phyloP scores from a whole-genome alignment of 2,113 vertebrate species.

The Stigmatopora argus region DNA sequence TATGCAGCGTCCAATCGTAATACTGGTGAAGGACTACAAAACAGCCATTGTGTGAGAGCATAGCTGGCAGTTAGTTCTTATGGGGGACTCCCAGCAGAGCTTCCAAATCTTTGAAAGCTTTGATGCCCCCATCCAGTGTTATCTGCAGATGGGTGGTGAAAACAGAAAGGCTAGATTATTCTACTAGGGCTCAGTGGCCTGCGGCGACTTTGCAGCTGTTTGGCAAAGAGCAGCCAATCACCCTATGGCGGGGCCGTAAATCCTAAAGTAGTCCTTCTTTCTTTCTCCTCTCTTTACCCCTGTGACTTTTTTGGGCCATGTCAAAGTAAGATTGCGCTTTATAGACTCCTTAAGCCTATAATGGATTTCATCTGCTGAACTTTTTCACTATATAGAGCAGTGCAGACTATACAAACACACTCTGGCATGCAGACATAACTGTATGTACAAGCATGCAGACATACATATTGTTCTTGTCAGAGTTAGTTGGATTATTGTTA shows the following conservation, averaged over 20 bases:
- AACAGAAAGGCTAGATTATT: slow-evolving; percentile 63
- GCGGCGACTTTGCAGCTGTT: slow-evolving; percentile 59
- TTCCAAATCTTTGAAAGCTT: slow-evolving; percentile 53
- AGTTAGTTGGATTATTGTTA: slow-evolving; percentile 2
- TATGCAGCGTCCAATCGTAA: slow-evolving; percentile 41
- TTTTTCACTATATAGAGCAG: slow-evolving; percentile 48
- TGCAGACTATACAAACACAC: slow-evolving; percentile 8
- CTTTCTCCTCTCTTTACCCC: slow-evolving; percentile 33
- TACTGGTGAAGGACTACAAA: slow-evolving; percentile 46
- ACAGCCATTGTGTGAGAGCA: slow-evolving; percentile 53
- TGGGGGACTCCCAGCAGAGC: slow-evolving; percentile 41
- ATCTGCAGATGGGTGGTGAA: slow-evolving; percentile 64
- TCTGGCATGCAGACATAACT: slow-evolving; percentile 5
- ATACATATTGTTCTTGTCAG: background rate
- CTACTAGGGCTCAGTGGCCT: slow-evolving; percentile 49
- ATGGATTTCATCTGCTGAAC: slow-evolving; percentile 66
- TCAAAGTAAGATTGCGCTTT: slow-evolving; percentile 57
- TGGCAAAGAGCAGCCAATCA: slow-evolving; percentile 36
- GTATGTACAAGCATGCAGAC: background rate
- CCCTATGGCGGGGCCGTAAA: slow-evolving; percentile 57
- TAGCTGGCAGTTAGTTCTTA: slow-evolving; percentile 44
- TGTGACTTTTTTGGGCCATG: slow-evolving; percentile 38
- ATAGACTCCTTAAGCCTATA: slow-evolving; percentile 60
- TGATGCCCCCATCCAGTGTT: slow-evolving; percentile 41
- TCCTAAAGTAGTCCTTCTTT: slow-evolving; percentile 34